Evolutionary conservation across 2,113 vertebrate genomes (phyloP), one percentile per base, ranked within the genome.

Genomic region (Microcebus tavaratra): DNA sequence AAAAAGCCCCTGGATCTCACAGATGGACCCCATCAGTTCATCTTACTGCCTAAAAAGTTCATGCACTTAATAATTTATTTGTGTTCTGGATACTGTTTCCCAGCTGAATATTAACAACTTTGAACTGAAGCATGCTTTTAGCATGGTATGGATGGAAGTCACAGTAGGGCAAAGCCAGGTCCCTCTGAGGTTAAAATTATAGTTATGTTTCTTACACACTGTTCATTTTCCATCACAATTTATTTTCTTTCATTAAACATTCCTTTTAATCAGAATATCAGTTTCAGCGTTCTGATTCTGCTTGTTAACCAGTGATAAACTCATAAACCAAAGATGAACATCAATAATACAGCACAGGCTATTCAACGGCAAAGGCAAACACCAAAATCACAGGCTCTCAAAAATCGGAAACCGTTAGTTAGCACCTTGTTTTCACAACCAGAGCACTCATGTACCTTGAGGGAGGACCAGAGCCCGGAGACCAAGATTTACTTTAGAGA

Each of bases 61-160:
- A 99, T 99, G 99, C 99, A 98, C 99, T 99, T 99, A 99, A 99
- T 99, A 99, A 99, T 99, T 99, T 99, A 99, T 99, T 99, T 99
- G 99, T 99, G 99, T 99, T 99, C 99, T 99, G 99, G 99, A 99
- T 99, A 99, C 99, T 99, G 99, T 99, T 99, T 99, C 99, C 99
- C 99, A 99, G 99, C 98, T 99, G 99, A 99, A 99, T 99, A 99
- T 99, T 99, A 99, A 99, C 99, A 99, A 99, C 99, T 99, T 99
- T 99, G 99, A 99, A 99, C 99, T 99, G 98, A 99, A 99, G 99
- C 99, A 98, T 98, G 99, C 99, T 99, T 99, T 99, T 99, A 99
- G 99, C 98, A 96, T 99, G 99, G 99, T 97, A 98, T 97, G 98
- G 98, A 98, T 98, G 97, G 98, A 98, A 99, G 99, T 99, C 99